A percentile compares a stretch with the other conserved stretches of the same genome.
Evolutionary conservation across 2,888 invertebrate species (phyloP).

Genomic region (Patella depressa): DNA sequence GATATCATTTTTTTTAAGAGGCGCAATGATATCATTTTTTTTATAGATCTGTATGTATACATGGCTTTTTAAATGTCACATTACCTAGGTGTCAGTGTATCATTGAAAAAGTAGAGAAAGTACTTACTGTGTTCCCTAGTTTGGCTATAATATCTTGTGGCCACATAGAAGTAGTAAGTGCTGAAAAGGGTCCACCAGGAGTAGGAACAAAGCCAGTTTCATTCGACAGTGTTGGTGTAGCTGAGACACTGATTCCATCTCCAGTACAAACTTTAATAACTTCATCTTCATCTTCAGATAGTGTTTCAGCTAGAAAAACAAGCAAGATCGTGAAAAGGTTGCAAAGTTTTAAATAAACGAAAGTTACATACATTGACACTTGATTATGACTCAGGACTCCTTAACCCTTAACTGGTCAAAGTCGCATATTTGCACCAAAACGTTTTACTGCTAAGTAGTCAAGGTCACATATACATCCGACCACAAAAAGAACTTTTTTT

Average conservation of each 20-base stretch:
- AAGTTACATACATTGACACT: neutral
- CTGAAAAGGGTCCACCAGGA: slow-evolving; percentile 89
- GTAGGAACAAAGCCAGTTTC: slow-evolving; percentile 65
- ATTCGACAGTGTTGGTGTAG: slow-evolving; percentile 70
- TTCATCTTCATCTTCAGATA: slow-evolving; percentile 82
- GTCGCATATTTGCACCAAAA: too few relatives aligned
- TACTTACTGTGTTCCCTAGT: slow-evolving; percentile 68
- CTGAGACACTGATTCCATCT: slow-evolving; percentile 79
- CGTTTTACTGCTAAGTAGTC: too few relatives aligned
- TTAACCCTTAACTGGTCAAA: too few relatives aligned
- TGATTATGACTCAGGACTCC: too few relatives aligned
- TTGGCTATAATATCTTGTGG: slow-evolving; percentile 92
- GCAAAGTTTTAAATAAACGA: neutral
- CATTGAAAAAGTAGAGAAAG: neutral
- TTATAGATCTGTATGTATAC: too few relatives aligned
- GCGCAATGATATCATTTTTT: slow-evolving; percentile 18
- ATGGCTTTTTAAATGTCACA: too few relatives aligned
- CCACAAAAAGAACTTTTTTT: too few relatives aligned
- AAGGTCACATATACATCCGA: too few relatives aligned
- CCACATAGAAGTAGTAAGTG: slow-evolving; percentile 95
- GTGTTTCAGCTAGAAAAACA: slow-evolving; percentile 68
- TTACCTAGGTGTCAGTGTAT: neutral
- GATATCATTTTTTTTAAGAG: slow-evolving; percentile 24
- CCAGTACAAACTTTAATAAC: slow-evolving; percentile 69
- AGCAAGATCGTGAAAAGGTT: slow-evolving; percentile 6